Percentiles rank a stretch among this genome's conserved stretches.
Conservation (phyloP, 2,888 invertebrate species). For the Congeria kusceri region DNA sequence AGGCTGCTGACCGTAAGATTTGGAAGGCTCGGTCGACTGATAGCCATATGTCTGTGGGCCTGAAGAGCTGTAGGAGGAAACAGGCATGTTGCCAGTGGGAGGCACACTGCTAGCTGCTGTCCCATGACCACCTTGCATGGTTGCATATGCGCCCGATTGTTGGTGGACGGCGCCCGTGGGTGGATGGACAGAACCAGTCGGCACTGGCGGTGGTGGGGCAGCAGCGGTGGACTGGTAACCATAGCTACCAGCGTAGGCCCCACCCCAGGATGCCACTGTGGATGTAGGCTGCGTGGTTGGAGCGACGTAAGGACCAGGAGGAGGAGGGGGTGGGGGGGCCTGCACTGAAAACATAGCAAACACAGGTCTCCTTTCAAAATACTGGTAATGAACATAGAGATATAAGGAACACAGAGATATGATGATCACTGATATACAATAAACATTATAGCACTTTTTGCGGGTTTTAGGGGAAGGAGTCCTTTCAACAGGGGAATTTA, state of each 20-base stretch:
- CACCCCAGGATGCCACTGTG: conserved; percentile 15
- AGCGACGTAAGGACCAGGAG: neutral
- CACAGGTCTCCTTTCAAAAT: too few relatives aligned
- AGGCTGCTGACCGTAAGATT: conserved; percentile 14
- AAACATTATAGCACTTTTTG: too few relatives aligned
- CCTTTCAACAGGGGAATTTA: too few relatives aligned
- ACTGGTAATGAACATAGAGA: too few relatives aligned
- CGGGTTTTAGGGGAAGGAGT: too few relatives aligned
- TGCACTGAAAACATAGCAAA: neutral
- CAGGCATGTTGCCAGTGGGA: neutral
- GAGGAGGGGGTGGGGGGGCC: conserved; percentile 1
- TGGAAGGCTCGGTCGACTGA: too few relatives aligned
- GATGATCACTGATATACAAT: too few relatives aligned
- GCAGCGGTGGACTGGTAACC: conserved; percentile 1
- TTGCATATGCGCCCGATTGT: too few relatives aligned
- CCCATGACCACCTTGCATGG: neutral
- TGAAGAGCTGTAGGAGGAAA: neutral
- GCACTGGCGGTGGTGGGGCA: too few relatives aligned
- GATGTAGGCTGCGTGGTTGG: neutral
- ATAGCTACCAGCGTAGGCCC: conserved; percentile 18
- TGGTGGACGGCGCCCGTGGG: neutral
- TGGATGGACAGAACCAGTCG: too few relatives aligned
- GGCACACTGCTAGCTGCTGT: too few relatives aligned
- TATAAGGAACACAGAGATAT: too few relatives aligned
- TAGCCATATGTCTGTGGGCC: neutral